Conservation (phyloP, 2,888 invertebrate species). For the Lasioglossum morio region DNA sequence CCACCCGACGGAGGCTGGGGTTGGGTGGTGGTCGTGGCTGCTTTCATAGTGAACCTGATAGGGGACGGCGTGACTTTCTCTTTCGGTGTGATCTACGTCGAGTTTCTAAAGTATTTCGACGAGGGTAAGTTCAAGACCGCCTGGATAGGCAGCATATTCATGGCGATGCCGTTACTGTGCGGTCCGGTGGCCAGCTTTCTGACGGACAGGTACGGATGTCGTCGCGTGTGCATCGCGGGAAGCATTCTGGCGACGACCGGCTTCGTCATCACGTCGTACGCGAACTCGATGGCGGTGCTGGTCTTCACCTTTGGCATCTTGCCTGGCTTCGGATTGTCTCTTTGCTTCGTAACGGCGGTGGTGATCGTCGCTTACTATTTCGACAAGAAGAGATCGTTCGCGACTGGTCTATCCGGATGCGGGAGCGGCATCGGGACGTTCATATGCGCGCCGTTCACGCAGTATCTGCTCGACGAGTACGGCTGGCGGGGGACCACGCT, state of each 20-base stretch:
- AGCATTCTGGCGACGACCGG: conserved; percentile 91
- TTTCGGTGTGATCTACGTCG: conserved; percentile 95
- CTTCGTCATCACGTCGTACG: conserved; percentile 91
- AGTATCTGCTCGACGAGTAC: conserved; percentile 90
- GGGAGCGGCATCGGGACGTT: conserved; percentile 96
- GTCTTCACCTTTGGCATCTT: conserved; percentile 93
- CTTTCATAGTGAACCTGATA: conserved; percentile 95
- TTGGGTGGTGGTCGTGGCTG: conserved; percentile 95
- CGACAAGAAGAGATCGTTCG: conserved; percentile 92
- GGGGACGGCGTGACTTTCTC: conserved; percentile 97
- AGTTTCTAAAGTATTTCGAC: conserved; percentile 93
- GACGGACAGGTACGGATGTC: conserved; percentile 93
- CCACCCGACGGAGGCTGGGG: conserved; percentile 97
- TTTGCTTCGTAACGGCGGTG: conserved; percentile 96
- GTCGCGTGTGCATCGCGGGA: conserved; percentile 91
- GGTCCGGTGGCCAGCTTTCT: conserved; percentile 94
- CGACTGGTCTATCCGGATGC: conserved; percentile 94
- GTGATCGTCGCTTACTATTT: conserved; percentile 96
- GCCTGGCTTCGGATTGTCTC: conserved; percentile 93
- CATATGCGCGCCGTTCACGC: conserved; percentile 92
- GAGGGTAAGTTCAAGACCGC: conserved; percentile 95
- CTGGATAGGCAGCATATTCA: conserved; percentile 95
- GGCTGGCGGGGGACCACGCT: conserved; percentile 94
- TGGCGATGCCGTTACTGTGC: conserved; percentile 95
- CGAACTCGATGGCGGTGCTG: conserved; percentile 91